Evolutionary conservation across 37 sponge, comb jelly and placozoan genomes (phyloP).

Genomic region (Halichondria panicea): DNA sequence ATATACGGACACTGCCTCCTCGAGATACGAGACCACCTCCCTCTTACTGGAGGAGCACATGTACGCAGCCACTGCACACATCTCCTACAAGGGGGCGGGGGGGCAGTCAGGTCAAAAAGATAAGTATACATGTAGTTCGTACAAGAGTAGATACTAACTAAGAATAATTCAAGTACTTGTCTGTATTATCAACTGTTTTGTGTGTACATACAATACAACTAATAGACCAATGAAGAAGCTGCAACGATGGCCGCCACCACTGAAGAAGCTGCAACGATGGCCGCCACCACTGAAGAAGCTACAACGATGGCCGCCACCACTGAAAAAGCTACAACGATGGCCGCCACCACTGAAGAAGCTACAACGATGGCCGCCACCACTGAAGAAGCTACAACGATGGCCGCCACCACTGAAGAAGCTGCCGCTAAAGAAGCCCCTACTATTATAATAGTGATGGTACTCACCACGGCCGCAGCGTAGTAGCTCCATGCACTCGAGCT

Average conservation of each 20-base stretch:
- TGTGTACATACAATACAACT: neutral
- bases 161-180: neutral
- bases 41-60: conserved; percentile 67
- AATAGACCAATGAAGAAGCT: neutral
- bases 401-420: too few species aligned
- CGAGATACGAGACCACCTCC: conserved; percentile 80
- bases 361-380: too few species aligned
- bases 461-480: conserved; percentile 87
- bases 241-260: too few species aligned
- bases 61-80: conserved; percentile 84
- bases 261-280: too few species aligned
- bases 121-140: neutral
- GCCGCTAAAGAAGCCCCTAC: neutral
- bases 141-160: neutral
- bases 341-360: too few species aligned
- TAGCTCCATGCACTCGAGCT: conserved; percentile 76
- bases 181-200: neutral
- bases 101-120: neutral
- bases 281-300: too few species aligned
- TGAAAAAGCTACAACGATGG: too few species aligned
- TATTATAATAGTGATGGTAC: conserved; percentile 11
- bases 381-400: too few species aligned
- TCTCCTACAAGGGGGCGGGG: conserved; percentile 67
- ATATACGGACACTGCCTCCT: conserved; percentile 82
- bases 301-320: neutral